These are phyloP conservation scores for Struthio camelus DNA, from an alignment of 2,113 vertebrate species.

Conservation along the genomic window DNA sequence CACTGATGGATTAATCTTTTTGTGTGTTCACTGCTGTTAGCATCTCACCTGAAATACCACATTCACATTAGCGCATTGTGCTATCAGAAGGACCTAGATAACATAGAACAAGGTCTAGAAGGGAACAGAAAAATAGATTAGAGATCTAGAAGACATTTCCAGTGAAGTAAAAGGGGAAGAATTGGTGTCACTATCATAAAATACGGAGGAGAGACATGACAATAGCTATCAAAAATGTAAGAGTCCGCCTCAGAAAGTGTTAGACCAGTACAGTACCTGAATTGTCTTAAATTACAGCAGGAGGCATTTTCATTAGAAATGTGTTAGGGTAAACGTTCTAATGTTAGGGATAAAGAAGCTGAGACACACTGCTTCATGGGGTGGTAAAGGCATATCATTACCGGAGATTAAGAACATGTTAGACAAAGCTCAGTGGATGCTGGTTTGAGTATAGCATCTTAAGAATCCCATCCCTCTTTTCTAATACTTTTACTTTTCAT, in stretches of 20 bases:
- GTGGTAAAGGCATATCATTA: background rate
- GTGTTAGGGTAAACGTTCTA: background rate
- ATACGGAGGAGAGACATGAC: background rate
- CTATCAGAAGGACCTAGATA: background rate
- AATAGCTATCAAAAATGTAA: background rate
- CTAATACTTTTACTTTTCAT: background rate
- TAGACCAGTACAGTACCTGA: background rate
- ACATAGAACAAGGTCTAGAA: background rate
- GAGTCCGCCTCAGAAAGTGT: background rate
- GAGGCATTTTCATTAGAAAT: background rate
- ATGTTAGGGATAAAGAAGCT: background rate
- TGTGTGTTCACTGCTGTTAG: background rate
- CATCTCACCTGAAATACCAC: background rate
- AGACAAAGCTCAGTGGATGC: background rate
- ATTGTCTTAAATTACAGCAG: background rate
- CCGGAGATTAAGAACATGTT: background rate
- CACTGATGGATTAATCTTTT: background rate
- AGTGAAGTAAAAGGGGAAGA: background rate
- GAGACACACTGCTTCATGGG: background rate
- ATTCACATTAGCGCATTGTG: too few relatives aligned
- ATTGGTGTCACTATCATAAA: background rate
- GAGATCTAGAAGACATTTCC: accelerated
- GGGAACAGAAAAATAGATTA: background rate
- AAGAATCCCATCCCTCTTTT: background rate
- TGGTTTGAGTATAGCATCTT: background rate